These are phyloP conservation scores for Chaetodon trifasciatus DNA, from an alignment of 2,797 vertebrate genomes.

Conservation along the genomic window DNA sequence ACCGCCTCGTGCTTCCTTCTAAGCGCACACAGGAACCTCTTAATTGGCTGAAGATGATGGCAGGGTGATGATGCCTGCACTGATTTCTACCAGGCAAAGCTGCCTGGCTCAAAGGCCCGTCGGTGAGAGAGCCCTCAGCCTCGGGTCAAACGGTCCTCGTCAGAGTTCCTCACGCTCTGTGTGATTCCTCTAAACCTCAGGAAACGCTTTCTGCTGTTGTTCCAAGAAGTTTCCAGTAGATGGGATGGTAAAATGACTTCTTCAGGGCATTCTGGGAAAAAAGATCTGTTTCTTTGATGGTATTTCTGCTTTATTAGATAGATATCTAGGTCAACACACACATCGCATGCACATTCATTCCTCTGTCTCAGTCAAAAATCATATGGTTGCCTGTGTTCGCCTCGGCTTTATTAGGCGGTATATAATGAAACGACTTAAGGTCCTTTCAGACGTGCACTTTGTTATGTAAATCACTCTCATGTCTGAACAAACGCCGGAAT, in stretches of 20 bases:
- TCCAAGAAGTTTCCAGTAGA: neutral
- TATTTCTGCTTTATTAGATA: constrained; percentile 43
- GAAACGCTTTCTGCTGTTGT: neutral
- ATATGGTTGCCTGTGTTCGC: neutral
- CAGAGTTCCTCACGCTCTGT: neutral
- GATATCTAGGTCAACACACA: constrained; percentile 51
- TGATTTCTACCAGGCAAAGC: constrained; percentile 15
- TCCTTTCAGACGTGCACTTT: neutral
- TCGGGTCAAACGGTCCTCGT: neutral
- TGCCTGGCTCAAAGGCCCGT: constrained; percentile 41
- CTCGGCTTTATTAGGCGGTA: neutral
- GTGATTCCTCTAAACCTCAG: constrained; percentile 3
- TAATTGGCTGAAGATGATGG: constrained; percentile 29
- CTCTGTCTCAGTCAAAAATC: neutral
- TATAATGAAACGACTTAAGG: neutral
- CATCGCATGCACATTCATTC: neutral
- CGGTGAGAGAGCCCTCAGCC: neutral
- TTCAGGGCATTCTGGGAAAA: constrained; percentile 17
- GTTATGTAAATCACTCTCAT: neutral
- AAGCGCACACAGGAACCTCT: neutral
- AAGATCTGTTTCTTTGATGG: constrained; percentile 25
- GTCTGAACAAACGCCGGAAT: neutral
- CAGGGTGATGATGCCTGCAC: constrained; percentile 5
- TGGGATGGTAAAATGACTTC: neutral
- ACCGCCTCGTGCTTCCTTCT: neutral